phyloP scores from a whole-genome alignment of 2,113 vertebrate species.

The Serinus canaria region DNA sequence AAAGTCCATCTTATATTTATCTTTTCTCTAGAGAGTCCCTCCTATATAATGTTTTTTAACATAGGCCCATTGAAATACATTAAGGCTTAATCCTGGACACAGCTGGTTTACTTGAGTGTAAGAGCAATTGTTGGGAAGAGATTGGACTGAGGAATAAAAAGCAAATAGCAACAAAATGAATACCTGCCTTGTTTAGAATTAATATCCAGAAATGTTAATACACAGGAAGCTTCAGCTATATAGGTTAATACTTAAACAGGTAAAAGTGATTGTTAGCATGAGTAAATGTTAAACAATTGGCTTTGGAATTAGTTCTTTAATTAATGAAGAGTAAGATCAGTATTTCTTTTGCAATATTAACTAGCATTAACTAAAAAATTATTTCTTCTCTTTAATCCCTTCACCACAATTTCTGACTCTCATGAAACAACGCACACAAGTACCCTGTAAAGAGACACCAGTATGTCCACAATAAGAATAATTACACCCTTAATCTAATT shows the following conservation, averaged over 20 bases:
- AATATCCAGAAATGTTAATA: neutral
- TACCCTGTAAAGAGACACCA: neutral
- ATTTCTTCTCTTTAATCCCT: neutral
- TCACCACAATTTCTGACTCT: neutral
- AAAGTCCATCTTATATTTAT: neutral
- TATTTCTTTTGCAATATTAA: neutral
- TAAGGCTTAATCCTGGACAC: neutral
- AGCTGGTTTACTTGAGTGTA: neutral
- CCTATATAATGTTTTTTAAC: neutral
- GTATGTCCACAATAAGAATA: neutral
- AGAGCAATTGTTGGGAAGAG: neutral
- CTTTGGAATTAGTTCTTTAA: neutral
- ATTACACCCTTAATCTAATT: neutral
- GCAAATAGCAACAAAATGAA: neutral
- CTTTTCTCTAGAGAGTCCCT: neutral
- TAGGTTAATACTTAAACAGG: neutral
- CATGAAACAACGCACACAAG: neutral
- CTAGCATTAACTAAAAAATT: neutral
- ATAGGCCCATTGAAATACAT: neutral
- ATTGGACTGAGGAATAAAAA: neutral
- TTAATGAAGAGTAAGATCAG: neutral
- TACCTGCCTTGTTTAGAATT: neutral
- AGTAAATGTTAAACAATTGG: neutral
- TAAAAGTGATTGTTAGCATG: neutral
- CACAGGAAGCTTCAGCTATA: neutral